Evolutionary conservation across 2,797 vertebrate genomes (phyloP), one percentile per base, ranked within the genome.

Genomic region (Hippocampus kuda): DNA sequence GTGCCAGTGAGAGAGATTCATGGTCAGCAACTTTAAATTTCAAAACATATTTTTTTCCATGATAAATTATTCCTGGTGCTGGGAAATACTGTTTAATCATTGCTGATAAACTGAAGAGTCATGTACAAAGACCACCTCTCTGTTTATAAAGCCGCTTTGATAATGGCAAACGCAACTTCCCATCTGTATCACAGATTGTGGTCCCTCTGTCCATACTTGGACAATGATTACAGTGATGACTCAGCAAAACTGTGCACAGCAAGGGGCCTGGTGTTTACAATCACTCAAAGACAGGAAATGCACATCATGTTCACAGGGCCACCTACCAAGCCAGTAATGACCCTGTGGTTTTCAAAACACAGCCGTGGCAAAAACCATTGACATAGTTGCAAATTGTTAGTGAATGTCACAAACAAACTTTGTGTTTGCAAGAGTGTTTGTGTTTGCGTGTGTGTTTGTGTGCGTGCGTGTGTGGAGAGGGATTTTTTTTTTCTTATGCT

Each of bases 201-300:
- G 15, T n/a, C 18, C 59, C 34, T 38, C 34, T 30, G 51, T 68
- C 82, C 78, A 74, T 85, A 80, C 84, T 85, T 77, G 84, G 81
- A n/a, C 44, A 54, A 30, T 76, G 75, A 81, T 76, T 79, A 75
- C 75, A 70, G 75, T 65, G n/a, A 62, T 78, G 68, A 72, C 44
- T 49, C 44, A 67, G 72, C 68, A 82, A 78, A 75, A 68, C 73
- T 82, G 69, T 81, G 80, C 70, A 84, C 68, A 83, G 68, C 1
- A 1, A 70, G 64, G 46, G 61, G 63, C 20, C 68, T 54, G 68
- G 30, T 15, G 65, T 82, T 84, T 85, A 80, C 75, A 81, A 62
- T 79, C 75, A 76, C 64, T 73, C 18, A 20, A 69, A 76, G 62
- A 78, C 79, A 88, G 85, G 82, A 88, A 87, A 87, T 62, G 53